Conservation (phyloP, 2,113 vertebrate species). For the Trachemys scripta region DNA sequence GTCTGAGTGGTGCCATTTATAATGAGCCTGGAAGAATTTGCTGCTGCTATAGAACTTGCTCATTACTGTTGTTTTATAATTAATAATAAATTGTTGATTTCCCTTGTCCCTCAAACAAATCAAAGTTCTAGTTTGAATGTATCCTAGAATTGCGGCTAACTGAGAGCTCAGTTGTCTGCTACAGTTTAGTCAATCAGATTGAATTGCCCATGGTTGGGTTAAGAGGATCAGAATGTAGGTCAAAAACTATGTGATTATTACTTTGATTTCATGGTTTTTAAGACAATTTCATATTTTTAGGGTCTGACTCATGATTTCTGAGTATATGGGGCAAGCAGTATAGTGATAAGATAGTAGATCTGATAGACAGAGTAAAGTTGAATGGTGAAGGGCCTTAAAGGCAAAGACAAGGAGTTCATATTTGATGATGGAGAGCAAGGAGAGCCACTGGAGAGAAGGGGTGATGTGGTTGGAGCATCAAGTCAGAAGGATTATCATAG, state of each 20-base stretch:
- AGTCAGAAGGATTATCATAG: fast-evolving
- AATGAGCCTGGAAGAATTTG: background rate
- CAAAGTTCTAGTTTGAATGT: background rate
- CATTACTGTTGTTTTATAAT: background rate
- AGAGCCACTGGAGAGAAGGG: background rate
- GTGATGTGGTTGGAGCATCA: fast-evolving
- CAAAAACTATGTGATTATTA: background rate
- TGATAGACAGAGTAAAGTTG: fast-evolving
- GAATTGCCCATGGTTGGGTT: background rate
- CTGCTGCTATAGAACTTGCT: background rate
- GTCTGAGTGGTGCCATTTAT: background rate
- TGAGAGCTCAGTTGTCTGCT: background rate
- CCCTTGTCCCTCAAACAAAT: background rate
- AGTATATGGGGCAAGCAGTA: fast-evolving
- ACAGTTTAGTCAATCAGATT: background rate
- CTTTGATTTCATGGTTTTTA: background rate
- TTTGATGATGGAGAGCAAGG: background rate
- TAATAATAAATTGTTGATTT: background rate
- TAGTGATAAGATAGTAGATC: fast-evolving
- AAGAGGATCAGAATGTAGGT: fast-evolving
- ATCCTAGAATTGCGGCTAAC: background rate
- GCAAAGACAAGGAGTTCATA: fast-evolving
- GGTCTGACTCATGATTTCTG: background rate
- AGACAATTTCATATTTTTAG: background rate
- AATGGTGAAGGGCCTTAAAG: background rate